Conservation (phyloP, 2,888 invertebrate genomes). For the Liposcelis brunnea region DNA sequence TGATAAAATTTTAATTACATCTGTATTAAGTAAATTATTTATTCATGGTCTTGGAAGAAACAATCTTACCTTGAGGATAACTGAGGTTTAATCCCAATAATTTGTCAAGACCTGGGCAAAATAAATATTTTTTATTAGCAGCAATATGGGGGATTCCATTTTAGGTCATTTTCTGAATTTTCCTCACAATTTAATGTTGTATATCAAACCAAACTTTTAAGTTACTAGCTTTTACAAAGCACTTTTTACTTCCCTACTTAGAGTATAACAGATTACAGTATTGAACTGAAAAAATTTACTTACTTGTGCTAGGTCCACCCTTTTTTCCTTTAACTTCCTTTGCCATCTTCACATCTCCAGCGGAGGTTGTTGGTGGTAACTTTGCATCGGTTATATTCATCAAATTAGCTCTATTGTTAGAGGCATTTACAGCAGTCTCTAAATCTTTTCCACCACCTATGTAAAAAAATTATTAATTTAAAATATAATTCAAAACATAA, state of each 20-base stretch:
- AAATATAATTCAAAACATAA: neutral
- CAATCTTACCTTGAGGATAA: conserved; percentile 8
- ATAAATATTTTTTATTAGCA: neutral
- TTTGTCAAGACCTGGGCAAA: conserved; percentile 6
- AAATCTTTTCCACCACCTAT: conserved; percentile 73
- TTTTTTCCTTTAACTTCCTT: neutral
- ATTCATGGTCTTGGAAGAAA: too few relatives aligned
- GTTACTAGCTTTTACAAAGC: too few relatives aligned
- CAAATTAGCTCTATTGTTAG: conserved; percentile 32
- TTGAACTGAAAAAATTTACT: neutral
- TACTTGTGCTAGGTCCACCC: conserved; percentile 1
- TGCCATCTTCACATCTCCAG: neutral
- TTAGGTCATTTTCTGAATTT: too few relatives aligned
- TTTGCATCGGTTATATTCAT: conserved; percentile 26
- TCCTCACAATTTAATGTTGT: too few relatives aligned
- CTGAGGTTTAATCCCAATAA: conserved; percentile 6
- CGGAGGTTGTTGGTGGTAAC: neutral
- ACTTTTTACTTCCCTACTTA: too few relatives aligned
- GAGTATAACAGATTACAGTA: too few relatives aligned
- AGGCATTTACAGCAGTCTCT: conserved; percentile 40
- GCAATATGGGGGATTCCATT: too few relatives aligned
- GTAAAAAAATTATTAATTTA: conserved; percentile 16
- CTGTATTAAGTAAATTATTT: too few relatives aligned
- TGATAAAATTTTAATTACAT: too few relatives aligned
- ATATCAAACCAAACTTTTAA: too few relatives aligned